A percentile compares a stretch with the other conserved stretches of the same genome.
These are phyloP conservation scores for Chlorodrepanis virens DNA, from an alignment of 2,113 vertebrate species.

Conservation along the genomic window DNA sequence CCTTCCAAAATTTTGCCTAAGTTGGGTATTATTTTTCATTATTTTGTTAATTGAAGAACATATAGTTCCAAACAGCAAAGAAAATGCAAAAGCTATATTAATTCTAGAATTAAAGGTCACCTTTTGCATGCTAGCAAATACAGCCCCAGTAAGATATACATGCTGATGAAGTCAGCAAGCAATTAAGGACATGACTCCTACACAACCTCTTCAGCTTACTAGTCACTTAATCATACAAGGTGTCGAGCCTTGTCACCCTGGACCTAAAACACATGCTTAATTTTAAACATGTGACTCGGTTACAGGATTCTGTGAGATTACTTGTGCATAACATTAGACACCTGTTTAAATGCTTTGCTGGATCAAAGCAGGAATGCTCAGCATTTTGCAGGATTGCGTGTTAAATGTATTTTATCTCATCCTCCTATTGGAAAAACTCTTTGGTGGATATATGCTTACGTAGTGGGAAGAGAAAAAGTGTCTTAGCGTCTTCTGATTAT, in stretches of 20 bases:
- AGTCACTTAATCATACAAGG: conserved; percentile 59
- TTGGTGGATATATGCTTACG: not conserved
- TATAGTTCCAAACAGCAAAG: not conserved
- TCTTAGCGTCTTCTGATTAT: not conserved
- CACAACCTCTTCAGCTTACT: conserved; percentile 54
- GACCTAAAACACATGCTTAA: conserved; percentile 35
- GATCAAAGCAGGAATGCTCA: conserved; percentile 44
- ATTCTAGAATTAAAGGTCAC: conserved; percentile 37
- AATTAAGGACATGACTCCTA: conserved; percentile 58
- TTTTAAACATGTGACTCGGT: conserved; percentile 42
- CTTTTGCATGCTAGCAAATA: not conserved
- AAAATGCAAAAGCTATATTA: not conserved
- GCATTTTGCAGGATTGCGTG: not conserved
- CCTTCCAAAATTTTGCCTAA: not conserved
- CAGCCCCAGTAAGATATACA: not conserved
- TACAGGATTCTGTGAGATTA: conserved; percentile 37
- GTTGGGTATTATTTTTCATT: not conserved
- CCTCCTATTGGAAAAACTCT: not conserved
- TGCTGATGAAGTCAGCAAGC: conserved; percentile 47
- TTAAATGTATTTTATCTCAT: not conserved
- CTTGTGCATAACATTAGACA: conserved; percentile 41
- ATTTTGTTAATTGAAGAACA: not conserved
- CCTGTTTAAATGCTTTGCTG: conserved; percentile 27
- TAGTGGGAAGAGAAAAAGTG: not conserved
- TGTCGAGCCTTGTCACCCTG: conserved; percentile 52